Base-by-base conservation (phyloP, 37 sponge, comb jelly and placozoan genomes). In the Lycopodina hypogea region DNA sequence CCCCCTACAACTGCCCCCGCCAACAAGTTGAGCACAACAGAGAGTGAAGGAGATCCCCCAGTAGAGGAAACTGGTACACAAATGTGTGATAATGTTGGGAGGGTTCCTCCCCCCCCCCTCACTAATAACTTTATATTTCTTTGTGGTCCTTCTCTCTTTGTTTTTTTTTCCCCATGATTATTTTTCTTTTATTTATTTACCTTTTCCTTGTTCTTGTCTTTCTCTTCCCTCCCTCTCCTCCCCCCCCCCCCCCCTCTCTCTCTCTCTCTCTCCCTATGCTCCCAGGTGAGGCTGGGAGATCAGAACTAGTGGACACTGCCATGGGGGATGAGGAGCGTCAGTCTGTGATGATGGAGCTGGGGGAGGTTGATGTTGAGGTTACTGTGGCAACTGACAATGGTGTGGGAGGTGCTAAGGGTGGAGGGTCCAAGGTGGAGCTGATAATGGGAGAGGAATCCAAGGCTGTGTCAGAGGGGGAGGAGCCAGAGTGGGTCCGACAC, bases 401-500 rank as follows among this genome's bases (percentile, higher is more conserved):
- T 35, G 68, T 21, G n/a, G 71, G 19, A 35, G 71, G 30, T 70
- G 71, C 21, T n/a, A n/a, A n/a, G n/a, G n/a, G n/a, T n/a, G n/a
- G n/a, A n/a, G n/a, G n/a, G n/a, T n/a, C n/a, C n/a, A n/a, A n/a
- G n/a, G n/a, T n/a, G n/a, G n/a, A n/a, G n/a, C n/a, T n/a, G n/a
- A n/a, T n/a, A n/a, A 12, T 45, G 48, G 9, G 48, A 12, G 9
- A 45, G 48, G 48, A 9, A 45, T 45, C 8, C 48, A 4, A 45
- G 48, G 48, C 48, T 4, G 48, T 45, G 48, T 4, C 48, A 12
- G 48, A 23, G 35, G 87, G 79, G 50, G 82, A 72, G 34, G 80
- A 82, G 66, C 75, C 78, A 66, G 89, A 88, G 68, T 85, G 92
- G 87, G 69, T 81, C 45, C 11, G 42, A 41, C 50, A 83, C 28